Evolutionary conservation across 2,888 invertebrate genomes (phyloP).

Genomic region (Orthosia incerta): DNA sequence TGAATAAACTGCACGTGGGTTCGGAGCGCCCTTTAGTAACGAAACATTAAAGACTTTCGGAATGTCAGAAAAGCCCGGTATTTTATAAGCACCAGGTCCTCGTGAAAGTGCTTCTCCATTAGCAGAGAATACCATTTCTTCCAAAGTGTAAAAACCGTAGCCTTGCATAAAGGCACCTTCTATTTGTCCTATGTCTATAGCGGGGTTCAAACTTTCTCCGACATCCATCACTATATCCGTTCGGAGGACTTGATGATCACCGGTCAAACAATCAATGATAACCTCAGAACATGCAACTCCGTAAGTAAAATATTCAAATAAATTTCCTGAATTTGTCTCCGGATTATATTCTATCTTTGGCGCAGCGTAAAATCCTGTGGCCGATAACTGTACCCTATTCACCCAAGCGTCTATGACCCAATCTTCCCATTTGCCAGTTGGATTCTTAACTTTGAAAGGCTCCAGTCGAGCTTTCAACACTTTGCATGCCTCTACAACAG

Average conservation of each 20-base stretch:
- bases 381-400: slow-evolving; percentile 93
- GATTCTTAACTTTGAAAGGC: slow-evolving; percentile 93
- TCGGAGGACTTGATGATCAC: slow-evolving; percentile 95
- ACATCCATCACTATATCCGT: slow-evolving; percentile 98
- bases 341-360: slow-evolving; percentile 92
- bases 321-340: slow-evolving; percentile 92
- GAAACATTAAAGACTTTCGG: slow-evolving; percentile 96
- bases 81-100: slow-evolving; percentile 96
- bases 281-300: slow-evolving; percentile 96
- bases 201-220: slow-evolving; percentile 96
- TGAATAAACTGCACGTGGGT: slow-evolving; percentile 96
- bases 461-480: slow-evolving; percentile 92
- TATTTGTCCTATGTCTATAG: slow-evolving; percentile 97
- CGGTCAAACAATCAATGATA: slow-evolving; percentile 96
- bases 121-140: slow-evolving; percentile 95
- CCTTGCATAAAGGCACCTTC: slow-evolving; percentile 97
- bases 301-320: slow-evolving; percentile 95
- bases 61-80: slow-evolving; percentile 96
- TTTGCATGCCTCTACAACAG: slow-evolving; percentile 94
- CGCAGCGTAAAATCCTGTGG: slow-evolving; percentile 94
- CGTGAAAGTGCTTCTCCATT: slow-evolving; percentile 93
- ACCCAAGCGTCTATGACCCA: slow-evolving; percentile 94
- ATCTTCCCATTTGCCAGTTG: slow-evolving; percentile 94
- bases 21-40: slow-evolving; percentile 94
- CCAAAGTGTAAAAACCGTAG: slow-evolving; percentile 95